Conservation (phyloP, 2,113 vertebrate genomes). For the Tor tambroides region DNA sequence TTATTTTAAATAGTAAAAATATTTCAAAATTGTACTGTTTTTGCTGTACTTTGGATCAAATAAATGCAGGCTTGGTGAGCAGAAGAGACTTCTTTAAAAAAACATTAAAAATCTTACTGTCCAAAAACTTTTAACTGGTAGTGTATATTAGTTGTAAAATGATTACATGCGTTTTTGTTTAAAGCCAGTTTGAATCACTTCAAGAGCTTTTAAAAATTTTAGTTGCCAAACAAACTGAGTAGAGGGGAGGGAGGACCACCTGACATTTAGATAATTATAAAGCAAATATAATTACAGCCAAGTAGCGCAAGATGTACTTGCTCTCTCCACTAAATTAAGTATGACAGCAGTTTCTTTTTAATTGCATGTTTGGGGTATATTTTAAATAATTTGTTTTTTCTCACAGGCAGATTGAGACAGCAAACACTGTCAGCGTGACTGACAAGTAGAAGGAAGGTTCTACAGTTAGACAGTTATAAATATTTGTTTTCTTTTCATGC, state of each 20-base stretch:
- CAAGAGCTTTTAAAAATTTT: neutral
- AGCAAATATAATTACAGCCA: slow-evolving; percentile 22
- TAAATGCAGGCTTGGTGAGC: too few relatives aligned
- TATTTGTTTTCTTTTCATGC: neutral
- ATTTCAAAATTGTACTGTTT: neutral
- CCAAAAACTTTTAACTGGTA: too few relatives aligned
- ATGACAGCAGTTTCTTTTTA: slow-evolving; percentile 7
- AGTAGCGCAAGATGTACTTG: neutral
- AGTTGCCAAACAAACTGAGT: neutral
- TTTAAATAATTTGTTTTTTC: neutral
- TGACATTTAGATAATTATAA: slow-evolving; percentile 32
- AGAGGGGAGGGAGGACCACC: neutral
- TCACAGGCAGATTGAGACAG: slow-evolving; percentile 9
- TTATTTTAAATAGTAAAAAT: too few relatives aligned
- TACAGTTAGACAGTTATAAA: neutral
- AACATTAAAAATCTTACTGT: too few relatives aligned
- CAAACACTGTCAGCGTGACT: neutral
- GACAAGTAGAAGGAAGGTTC: neutral
- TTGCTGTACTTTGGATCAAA: too few relatives aligned
- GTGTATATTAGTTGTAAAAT: too few relatives aligned
- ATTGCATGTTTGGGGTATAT: slow-evolving; percentile 19
- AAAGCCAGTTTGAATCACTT: neutral
- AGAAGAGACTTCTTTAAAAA: too few relatives aligned
- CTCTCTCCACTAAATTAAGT: slow-evolving; percentile 1
- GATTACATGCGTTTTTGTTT: neutral